Base-by-base conservation (phyloP, 2,888 invertebrate species). In the Phyllotreta striolata region DNA sequence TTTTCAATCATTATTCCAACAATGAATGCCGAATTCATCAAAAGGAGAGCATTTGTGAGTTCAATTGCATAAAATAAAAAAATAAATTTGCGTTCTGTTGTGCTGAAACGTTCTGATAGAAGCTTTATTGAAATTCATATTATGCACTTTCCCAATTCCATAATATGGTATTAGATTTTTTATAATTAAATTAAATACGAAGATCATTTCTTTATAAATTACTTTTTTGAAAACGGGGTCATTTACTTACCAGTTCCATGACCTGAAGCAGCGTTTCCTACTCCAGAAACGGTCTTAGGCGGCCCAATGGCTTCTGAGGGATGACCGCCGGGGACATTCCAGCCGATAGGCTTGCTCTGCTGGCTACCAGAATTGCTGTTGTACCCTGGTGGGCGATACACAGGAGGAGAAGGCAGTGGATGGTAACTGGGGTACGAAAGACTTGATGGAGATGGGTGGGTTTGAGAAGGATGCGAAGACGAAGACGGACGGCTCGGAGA, bases 231-330 rank as follows among this genome's bases (percentile, higher is more conserved):
- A 4, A 24, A 4, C 24, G 24, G 1, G 24, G 24, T 4, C 24
- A 24, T 24, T 14, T 51, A 51, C 34, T 57, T 39, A 63, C 58
- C 57, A 37, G 39, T 13, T 37, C 55, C 54, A 40, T 44, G 12
- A 7, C 34, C 8, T 6, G 10, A 40, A 14, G 41, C 12, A 39
- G 41, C 34, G n/a, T 39, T 57, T 39, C 65, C 65, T 8, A 65
- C 37, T 8, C 39, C 37, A 39, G 62, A 38, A 9, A 49, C 58
- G 9, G 38, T 52, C 37, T 67, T 67, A 7, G 67, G 67, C 34
- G 67, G 67, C 54, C 64, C 62, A 44, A 67, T 34, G 3, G 64
- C 38, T 44, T 58, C 67, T 40, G 61, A 60, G 6, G 54, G 24
- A 34, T 49, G 49, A n/a, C 56, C 56, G 24, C 24, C 4, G 13